A percentile compares a stretch with the other conserved stretches of the same genome.
These are phyloP conservation scores for Sinocyclocheilus rhinocerous DNA, from an alignment of 2,113 vertebrate genomes.

Conservation along the genomic window DNA sequence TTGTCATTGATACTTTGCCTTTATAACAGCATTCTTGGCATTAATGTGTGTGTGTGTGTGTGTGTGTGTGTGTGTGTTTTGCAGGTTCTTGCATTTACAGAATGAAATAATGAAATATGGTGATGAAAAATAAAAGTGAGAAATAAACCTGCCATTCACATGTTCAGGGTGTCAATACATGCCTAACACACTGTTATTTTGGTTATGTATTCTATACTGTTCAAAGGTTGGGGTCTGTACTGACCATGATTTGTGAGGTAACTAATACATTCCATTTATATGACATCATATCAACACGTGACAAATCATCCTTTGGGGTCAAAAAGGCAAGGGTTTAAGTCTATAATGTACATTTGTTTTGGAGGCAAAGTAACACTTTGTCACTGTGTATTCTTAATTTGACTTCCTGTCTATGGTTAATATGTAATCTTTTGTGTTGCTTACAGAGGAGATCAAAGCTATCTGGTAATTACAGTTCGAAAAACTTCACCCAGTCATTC, in stretches of 20 bases:
- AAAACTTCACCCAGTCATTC: not conserved
- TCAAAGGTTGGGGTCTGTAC: not conserved
- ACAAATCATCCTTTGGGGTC: constrained; percentile 12
- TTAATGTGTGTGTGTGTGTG: too few relatives aligned
- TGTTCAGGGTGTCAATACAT: not conserved
- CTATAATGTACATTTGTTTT: not conserved
- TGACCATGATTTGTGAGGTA: not conserved
- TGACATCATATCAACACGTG: constrained; percentile 9
- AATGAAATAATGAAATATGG: not conserved
- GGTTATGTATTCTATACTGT: too few relatives aligned
- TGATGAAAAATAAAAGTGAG: not conserved
- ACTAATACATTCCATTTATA: not conserved
- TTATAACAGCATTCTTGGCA: too few relatives aligned
- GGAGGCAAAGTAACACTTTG: not conserved
- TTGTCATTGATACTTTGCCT: too few relatives aligned
- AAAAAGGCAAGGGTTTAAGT: not conserved
- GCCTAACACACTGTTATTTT: too few relatives aligned
- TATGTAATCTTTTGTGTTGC: not conserved
- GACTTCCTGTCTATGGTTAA: not conserved
- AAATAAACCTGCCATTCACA: too few relatives aligned
- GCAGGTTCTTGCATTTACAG: too few relatives aligned
- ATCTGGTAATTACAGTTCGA: not conserved
- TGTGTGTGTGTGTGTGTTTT: too few relatives aligned
- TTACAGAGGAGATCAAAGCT: not conserved
- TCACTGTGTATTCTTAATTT: not conserved